phyloP scores from a whole-genome alignment of 2,888 invertebrate genomes.

The Stenurella melanura region DNA sequence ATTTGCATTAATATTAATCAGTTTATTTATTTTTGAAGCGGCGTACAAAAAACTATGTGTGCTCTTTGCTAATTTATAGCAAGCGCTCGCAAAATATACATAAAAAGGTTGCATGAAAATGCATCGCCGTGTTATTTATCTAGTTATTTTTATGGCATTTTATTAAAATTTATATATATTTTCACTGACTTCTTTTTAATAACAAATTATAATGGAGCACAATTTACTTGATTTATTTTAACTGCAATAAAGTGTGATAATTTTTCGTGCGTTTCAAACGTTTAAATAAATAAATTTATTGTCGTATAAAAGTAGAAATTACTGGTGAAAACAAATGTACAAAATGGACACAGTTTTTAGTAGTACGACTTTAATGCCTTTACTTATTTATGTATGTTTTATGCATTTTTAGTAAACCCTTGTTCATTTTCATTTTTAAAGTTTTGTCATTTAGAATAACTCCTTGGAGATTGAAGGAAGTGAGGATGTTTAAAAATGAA shows the following conservation, averaged over 20 bases:
- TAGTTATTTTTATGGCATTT: conserved; percentile 16
- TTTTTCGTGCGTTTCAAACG: conserved; percentile 17
- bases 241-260: conserved; percentile 18
- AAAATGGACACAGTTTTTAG: conserved; percentile 8
- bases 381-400: no score
- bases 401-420: no score
- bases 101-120: conserved; percentile 19
- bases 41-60: neutral
- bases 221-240: conserved; percentile 12
- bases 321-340: conserved; percentile 6
- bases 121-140: conserved; percentile 25
- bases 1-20: neutral
- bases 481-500: no score
- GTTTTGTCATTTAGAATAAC: no score
- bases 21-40: neutral
- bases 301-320: conserved; percentile 19
- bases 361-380: neutral
- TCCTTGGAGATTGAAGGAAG: no score
- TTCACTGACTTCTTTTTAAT: conserved; percentile 21
- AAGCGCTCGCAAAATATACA: neutral
- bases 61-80: neutral
- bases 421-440: no score
- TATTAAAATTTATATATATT: conserved; percentile 28
- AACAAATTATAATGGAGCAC: conserved; percentile 3
- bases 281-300: conserved; percentile 24